phyloP scores from a whole-genome alignment of 2,888 invertebrate genomes.

The Petrophora chlorosata region DNA sequence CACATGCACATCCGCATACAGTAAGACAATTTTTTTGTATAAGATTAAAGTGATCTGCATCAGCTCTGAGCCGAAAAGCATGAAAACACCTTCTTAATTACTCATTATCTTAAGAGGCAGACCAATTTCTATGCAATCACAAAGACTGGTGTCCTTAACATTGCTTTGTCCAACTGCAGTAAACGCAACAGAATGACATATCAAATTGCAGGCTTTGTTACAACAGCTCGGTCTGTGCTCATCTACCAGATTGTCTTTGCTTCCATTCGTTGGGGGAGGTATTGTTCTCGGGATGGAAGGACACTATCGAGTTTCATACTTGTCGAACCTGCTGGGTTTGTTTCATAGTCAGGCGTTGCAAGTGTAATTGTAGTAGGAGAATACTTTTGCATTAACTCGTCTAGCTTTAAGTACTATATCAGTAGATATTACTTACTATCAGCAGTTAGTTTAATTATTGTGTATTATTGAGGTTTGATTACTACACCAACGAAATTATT shows the following conservation, averaged over 20 bases:
- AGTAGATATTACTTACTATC: too few relatives aligned
- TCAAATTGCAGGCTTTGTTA: slow-evolving; percentile 58
- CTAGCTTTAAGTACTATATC: neutral
- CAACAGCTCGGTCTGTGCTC: slow-evolving; percentile 34
- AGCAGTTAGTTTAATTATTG: too few relatives aligned
- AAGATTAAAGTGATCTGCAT: too few relatives aligned
- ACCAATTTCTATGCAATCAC: too few relatives aligned
- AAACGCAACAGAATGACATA: slow-evolving; percentile 55
- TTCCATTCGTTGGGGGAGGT: slow-evolving; percentile 9
- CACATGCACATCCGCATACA: too few relatives aligned
- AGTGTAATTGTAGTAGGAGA: neutral
- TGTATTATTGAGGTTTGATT: too few relatives aligned
- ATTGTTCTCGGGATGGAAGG: slow-evolving; percentile 13
- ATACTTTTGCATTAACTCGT: neutral
- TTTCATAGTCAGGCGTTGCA: slow-evolving; percentile 1
- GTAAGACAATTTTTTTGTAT: too few relatives aligned
- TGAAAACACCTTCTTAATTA: too few relatives aligned
- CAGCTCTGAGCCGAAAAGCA: too few relatives aligned
- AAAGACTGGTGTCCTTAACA: slow-evolving; percentile 19
- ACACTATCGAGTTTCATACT: neutral
- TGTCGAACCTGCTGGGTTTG: neutral
- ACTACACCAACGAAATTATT: too few relatives aligned
- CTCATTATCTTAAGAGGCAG: too few relatives aligned
- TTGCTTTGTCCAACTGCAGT: slow-evolving; percentile 38
- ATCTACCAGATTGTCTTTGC: slow-evolving; percentile 22